Evolutionary conservation across 2,888 invertebrate species (phyloP).

Genomic region (Exephanes ischioxanthus): DNA sequence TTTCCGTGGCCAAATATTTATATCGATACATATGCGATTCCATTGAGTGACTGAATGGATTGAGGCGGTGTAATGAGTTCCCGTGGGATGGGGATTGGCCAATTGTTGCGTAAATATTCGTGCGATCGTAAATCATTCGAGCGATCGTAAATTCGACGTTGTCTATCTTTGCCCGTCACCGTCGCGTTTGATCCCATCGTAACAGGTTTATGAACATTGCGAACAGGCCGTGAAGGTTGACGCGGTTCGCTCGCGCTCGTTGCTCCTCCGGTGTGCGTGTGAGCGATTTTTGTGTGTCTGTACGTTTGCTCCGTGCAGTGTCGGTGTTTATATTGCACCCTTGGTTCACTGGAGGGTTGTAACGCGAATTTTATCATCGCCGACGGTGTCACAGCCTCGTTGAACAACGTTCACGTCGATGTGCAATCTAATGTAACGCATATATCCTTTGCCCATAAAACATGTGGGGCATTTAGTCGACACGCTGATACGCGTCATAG

Average conservation of each 20-base stretch:
- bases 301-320: neutral
- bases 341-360: conserved; percentile 37
- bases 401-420: conserved; percentile 16
- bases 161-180: conserved; percentile 15
- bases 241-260: conserved; percentile 3
- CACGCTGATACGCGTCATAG: neutral
- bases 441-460: neutral
- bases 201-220: conserved; percentile 55
- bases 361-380: conserved; percentile 45
- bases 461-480: neutral
- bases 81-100: neutral
- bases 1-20: neutral
- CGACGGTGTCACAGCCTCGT: conserved; percentile 31
- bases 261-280: neutral
- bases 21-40: neutral
- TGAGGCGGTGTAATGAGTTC: conserved; percentile 34
- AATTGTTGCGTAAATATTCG: conserved; percentile 41
- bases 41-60: neutral
- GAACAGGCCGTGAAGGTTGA: conserved; percentile 45
- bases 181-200: conserved; percentile 56
- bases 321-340: conserved; percentile 8
- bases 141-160: conserved; percentile 46
- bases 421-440: neutral
- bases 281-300: conserved; percentile 1
- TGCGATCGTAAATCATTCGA: conserved; percentile 46